These are phyloP conservation scores for Otus scops DNA, from an alignment of 2,797 vertebrate genomes.

Conservation along the genomic window DNA sequence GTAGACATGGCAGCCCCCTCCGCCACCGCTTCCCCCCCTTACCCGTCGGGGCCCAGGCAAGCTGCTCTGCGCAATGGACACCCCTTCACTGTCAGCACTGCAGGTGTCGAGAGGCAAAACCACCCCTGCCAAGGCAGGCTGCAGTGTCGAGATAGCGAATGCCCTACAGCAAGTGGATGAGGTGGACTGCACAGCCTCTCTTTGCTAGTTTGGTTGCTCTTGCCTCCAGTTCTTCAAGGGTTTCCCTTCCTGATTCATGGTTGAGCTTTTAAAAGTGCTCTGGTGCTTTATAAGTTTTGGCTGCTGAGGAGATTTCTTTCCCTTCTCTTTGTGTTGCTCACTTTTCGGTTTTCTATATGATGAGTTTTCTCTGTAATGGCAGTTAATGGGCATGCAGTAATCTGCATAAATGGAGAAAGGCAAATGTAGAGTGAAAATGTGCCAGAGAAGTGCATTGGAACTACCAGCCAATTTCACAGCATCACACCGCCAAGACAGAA, in stretches of 20 bases:
- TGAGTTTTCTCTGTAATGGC: background rate
- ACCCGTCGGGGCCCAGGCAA: accelerated
- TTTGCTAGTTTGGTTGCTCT: background rate
- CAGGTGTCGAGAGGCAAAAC: background rate
- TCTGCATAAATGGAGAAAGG: background rate
- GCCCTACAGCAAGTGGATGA: accelerated
- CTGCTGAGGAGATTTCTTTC: background rate
- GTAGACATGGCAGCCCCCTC: background rate
- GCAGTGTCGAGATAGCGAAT: accelerated
- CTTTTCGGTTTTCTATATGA: background rate
- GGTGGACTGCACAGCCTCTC: accelerated
- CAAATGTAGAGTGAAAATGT: background rate
- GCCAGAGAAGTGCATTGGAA: background rate
- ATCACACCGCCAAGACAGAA: background rate
- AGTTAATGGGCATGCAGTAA: background rate
- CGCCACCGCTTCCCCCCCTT: accelerated
- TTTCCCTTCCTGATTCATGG: background rate
- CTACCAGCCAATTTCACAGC: background rate
- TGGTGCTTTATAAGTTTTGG: background rate
- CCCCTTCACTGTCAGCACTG: background rate
- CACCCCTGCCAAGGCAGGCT: accelerated
- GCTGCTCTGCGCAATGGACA: accelerated
- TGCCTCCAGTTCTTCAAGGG: background rate
- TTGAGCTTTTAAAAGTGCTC: background rate
- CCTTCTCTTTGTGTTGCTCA: background rate